Base-by-base conservation (phyloP, 2,888 invertebrate genomes). In the Nebria salina region DNA sequence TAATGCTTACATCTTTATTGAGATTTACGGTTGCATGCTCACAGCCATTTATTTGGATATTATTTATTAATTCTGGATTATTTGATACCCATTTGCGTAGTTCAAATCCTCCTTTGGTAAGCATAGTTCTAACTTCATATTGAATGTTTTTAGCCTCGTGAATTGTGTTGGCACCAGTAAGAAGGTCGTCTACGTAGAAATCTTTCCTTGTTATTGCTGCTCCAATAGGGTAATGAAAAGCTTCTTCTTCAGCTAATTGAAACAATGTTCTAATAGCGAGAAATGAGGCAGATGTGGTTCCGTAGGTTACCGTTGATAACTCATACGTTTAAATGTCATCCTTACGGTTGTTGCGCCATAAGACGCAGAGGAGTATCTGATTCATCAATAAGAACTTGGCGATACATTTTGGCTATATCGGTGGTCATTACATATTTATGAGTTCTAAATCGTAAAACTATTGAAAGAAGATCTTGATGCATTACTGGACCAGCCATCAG, bases 341-440 rank as follows among this genome's bases (percentile, higher is more conserved):
- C 7, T n/a, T 20, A 7, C 6, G 8, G 13, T 66, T 13, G 7
- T 13, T 20, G 6, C 68, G 2, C 68, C 68, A 68, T 20, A 68
- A 68, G 2, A 68, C 5, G 3, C 15, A 68, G 7, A 9, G 2
- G 2, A 11, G 25, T 68, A 9, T 68, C n/a, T 5, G 9, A 2
- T 2, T 13, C n/a, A 25, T n/a, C 4, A 3, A 68, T 26, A 1
- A 4, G 3, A 2, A 68, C 15, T 20, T 20, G 20, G 20, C 20
- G 20, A 20, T 20, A 20, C 20, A 20, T 20, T 20, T 20, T 20
- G 20, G 13, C 15, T 3, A 68, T 20, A 20, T 68, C 13, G 9
- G 68, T 7, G 68, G 25, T 25, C 4, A 68, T 11, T 2, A n/a
- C 78, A 65, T 65, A 78, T 34, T 65, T 65, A 20, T 73, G 78